Base-by-base conservation (phyloP, 2,888 invertebrate species). In the Drosophila austrosaltans region DNA sequence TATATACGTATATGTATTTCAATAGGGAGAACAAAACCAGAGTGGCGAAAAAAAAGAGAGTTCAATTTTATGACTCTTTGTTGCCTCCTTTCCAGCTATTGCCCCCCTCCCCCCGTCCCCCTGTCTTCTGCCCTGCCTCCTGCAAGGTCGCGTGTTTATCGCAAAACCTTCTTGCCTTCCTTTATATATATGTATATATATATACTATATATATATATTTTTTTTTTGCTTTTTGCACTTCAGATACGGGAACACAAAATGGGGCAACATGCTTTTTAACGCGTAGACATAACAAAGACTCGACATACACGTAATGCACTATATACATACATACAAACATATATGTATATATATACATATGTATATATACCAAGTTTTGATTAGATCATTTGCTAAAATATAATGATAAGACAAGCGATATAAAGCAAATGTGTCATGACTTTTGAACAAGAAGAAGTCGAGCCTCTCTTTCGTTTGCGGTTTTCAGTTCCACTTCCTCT, bases 121-220 rank as follows among this genome's bases (percentile, higher is more conserved):
- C 36, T 2, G 8, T 36, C 36, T 30, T 30, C 36, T 36, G 36
- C 36, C 36, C 53, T 61, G 30, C 28, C 74, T 57, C 68, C 44
- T 44, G 77, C 83, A 88, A 83, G 89, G 83, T 83, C 83, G 85
- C 85, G 76, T 81, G 79, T 79, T 76, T 83, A 89, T 89, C 89
- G 83, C 87, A 61, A 81, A 48, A 48, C 48, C 48, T 48, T 48
- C 25, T 48, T 48, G 22, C 22, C 12, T 22, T 25, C 48, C 22
- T 48, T 25, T 25, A 8, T 48, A 25, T n/a, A n/a, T 40, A n/a
- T n/a, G 4, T n/a, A 36, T 40, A 36, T 36, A 36, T 36, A 36
- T 36, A 36, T 36, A 75, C 16, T 16, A 16, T 16, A 16, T 32
- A 5, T 32, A 32, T 48, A 25, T 48, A 36, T 36, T 1, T 25